These are phyloP conservation scores for Bovichtus diacanthus DNA, from an alignment of 2,797 vertebrate species.

Conservation along the genomic window DNA sequence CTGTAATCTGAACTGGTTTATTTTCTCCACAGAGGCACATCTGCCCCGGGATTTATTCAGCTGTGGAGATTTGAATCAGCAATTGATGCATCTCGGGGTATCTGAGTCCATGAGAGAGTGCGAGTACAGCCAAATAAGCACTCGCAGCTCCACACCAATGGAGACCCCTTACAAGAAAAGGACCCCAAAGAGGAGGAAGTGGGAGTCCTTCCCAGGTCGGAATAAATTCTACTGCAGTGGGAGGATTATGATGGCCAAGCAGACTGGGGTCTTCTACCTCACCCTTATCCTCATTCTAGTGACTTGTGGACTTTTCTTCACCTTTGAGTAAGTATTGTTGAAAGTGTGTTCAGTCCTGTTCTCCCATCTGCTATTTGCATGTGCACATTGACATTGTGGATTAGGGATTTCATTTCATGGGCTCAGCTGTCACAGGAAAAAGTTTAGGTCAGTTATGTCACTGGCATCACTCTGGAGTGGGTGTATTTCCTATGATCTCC, in stretches of 20 bases:
- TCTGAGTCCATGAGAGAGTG: slow-evolving; percentile 96
- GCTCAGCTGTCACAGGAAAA: slow-evolving; percentile 45
- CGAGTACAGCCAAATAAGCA: slow-evolving; percentile 98
- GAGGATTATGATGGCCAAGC: slow-evolving; percentile 98
- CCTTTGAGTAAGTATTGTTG: slow-evolving; percentile 94
- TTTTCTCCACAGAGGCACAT: slow-evolving; percentile 62
- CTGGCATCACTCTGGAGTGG: slow-evolving; percentile 24
- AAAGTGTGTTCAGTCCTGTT: neutral
- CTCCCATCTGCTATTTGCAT: slow-evolving; percentile 18
- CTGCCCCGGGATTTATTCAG: slow-evolving; percentile 66
- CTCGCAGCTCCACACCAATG: slow-evolving; percentile 96
- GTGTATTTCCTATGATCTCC: slow-evolving; percentile 43
- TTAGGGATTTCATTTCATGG: slow-evolving; percentile 45
- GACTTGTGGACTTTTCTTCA: slow-evolving; percentile 98
- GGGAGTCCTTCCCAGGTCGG: slow-evolving; percentile 96
- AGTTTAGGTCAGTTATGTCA: slow-evolving; percentile 59
- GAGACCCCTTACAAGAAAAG: slow-evolving; percentile 96
- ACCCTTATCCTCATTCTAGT: slow-evolving; percentile 95
- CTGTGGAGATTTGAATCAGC: slow-evolving; percentile 61
- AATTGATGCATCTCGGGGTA: slow-evolving; percentile 93
- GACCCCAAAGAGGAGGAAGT: slow-evolving; percentile 92
- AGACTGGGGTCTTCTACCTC: slow-evolving; percentile 98
- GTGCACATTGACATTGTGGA: slow-evolving; percentile 20
- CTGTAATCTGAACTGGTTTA: slow-evolving; percentile 22
- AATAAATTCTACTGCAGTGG: slow-evolving; percentile 98